These are phyloP conservation scores for Thymelicus sylvestris DNA, from an alignment of 2,888 invertebrate species.

Conservation along the genomic window DNA sequence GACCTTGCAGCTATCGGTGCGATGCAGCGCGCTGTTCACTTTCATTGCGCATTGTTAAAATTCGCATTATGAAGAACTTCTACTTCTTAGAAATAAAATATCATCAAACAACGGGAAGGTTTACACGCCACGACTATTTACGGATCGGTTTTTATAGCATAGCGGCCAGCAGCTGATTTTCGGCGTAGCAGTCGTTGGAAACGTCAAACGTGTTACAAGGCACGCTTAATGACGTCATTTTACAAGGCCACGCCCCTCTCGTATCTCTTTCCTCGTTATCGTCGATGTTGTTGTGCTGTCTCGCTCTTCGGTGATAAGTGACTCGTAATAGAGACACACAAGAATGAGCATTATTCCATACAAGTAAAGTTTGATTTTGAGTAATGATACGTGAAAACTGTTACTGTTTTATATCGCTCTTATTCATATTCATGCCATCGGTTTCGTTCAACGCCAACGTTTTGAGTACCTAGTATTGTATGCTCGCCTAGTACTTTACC, in stretches of 20 bases:
- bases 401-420: constrained; percentile 48
- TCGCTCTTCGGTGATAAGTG: constrained; percentile 66
- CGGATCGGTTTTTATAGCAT: constrained; percentile 42
- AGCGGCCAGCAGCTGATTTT: constrained; percentile 75
- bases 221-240: constrained; percentile 75
- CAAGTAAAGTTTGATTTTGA: constrained; percentile 53
- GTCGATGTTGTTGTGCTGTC: constrained; percentile 48
- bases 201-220: constrained; percentile 57
- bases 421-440: constrained; percentile 50
- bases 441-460: constrained; percentile 45
- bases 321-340: constrained; percentile 53
- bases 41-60: constrained; percentile 8
- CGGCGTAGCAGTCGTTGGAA: constrained; percentile 68
- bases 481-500: constrained; percentile 82
- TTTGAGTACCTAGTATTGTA: constrained; percentile 55
- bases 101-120: not conserved
- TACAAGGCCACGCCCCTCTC: constrained; percentile 63
- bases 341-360: constrained; percentile 51
- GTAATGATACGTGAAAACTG: constrained; percentile 45
- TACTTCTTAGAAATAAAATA: not conserved
- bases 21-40: not conserved
- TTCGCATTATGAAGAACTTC: not conserved
- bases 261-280: constrained; percentile 56
- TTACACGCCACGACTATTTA: constrained; percentile 26
- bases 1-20: constrained; percentile 5